Evolutionary conservation across 2,797 vertebrate genomes (phyloP).

Genomic region (Okamejei kenojei): DNA sequence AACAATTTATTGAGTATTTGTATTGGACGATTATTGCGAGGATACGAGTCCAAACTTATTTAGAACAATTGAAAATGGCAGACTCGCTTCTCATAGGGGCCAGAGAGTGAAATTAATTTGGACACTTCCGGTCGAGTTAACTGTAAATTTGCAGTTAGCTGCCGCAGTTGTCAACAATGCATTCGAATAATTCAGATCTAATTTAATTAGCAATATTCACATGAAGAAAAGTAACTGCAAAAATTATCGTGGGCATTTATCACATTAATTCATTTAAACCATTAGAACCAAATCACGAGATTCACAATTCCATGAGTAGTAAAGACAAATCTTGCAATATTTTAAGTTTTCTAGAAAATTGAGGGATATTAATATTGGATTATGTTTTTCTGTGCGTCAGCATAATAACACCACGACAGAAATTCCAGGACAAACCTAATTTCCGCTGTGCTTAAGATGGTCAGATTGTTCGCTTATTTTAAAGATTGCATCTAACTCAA

Average conservation of each 20-base stretch:
- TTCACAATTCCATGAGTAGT: neutral
- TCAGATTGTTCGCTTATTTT: neutral
- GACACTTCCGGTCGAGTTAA: neutral
- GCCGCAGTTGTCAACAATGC: neutral
- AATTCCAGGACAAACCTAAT: neutral
- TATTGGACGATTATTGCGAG: neutral
- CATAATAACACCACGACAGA: neutral
- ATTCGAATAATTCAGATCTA: neutral
- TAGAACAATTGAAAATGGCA: neutral
- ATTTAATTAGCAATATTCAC: neutral
- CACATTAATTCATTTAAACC: neutral
- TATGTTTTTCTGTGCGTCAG: neutral
- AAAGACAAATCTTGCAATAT: neutral
- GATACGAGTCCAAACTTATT: neutral
- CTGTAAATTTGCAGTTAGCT: neutral
- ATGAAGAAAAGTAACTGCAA: neutral
- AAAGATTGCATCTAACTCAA: neutral
- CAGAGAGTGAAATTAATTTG: neutral
- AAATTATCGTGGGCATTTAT: neutral
- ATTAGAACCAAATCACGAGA: neutral
- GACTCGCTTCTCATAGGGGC: neutral
- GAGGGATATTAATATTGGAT: neutral
- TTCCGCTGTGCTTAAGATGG: neutral
- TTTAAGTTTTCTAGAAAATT: neutral
- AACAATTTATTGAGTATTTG: neutral